These are phyloP conservation scores for Dexiosoma caninum DNA, from an alignment of 2,888 invertebrate species.

Conservation along the genomic window DNA sequence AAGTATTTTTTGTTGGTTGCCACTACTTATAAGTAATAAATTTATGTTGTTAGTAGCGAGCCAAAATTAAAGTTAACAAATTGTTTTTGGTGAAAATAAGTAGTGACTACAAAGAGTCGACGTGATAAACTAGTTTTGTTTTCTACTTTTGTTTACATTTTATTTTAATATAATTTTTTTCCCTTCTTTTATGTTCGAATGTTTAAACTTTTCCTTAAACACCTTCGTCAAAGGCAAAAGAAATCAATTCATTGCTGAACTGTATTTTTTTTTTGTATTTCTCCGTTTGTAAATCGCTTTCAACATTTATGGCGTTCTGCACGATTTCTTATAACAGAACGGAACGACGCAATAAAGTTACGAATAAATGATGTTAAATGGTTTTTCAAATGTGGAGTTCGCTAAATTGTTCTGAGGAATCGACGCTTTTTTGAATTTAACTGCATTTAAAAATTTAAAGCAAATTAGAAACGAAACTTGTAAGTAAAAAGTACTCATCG, in stretches of 20 bases:
- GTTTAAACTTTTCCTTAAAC: slow-evolving; percentile 34
- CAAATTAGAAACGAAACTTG: not conserved
- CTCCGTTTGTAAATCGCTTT: not conserved
- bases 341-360: slow-evolving; percentile 5
- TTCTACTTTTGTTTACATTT: not conserved
- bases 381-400: not conserved
- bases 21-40: slow-evolving; percentile 35
- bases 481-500: not conserved
- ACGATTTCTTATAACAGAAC: slow-evolving; percentile 23
- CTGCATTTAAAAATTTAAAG: not conserved
- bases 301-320: slow-evolving; percentile 29
- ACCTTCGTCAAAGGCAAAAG: slow-evolving; percentile 22
- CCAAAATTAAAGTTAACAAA: slow-evolving; percentile 59
- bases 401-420: slow-evolving; percentile 1
- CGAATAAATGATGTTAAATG: slow-evolving; percentile 9
- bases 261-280: not conserved
- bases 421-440: not conserved
- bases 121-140: slow-evolving; percentile 49
- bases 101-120: slow-evolving; percentile 47
- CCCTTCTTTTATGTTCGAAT: not conserved
- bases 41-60: slow-evolving; percentile 26
- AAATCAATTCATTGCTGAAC: not conserved
- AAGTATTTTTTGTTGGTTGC: slow-evolving; percentile 3
- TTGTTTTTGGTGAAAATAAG: slow-evolving; percentile 57
- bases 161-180: not conserved